A percentile compares a stretch with the other conserved stretches of the same genome.
These are phyloP conservation scores for Caenorhabditis uteleia DNA, from an alignment of 2,888 invertebrate species.

Conservation along the genomic window DNA sequence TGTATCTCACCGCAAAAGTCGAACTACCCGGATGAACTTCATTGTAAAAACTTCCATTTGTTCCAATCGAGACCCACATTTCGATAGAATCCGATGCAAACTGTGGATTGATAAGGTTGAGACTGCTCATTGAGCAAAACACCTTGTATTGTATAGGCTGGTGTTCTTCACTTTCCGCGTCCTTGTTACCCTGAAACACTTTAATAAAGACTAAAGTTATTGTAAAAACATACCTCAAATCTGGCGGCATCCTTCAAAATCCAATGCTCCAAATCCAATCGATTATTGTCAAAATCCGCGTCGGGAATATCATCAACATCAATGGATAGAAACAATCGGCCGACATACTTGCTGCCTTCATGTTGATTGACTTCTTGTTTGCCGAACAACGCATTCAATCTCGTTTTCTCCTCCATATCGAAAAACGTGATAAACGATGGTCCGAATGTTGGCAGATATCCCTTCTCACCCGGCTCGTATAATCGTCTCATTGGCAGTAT, in stretches of 20 bases:
- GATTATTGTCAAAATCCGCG: too few relatives aligned
- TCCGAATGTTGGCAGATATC: slow-evolving; percentile 60
- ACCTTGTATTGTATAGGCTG: neutral
- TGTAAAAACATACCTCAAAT: slow-evolving; percentile 21
- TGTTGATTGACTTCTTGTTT: slow-evolving; percentile 29
- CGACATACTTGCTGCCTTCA: slow-evolving; percentile 42
- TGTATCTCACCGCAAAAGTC: slow-evolving; percentile 39
- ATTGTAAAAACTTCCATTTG: slow-evolving; percentile 29
- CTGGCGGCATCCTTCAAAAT: slow-evolving; percentile 36
- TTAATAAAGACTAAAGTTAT: neutral
- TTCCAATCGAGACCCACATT: slow-evolving; percentile 43
- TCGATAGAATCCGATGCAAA: slow-evolving; percentile 50
- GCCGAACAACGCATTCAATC: slow-evolving; percentile 34
- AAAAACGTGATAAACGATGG: slow-evolving; percentile 60
- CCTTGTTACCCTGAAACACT: too few relatives aligned
- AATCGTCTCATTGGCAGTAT: slow-evolving; percentile 44
- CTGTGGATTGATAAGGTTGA: slow-evolving; percentile 60
- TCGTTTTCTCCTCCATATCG: slow-evolving; percentile 47
- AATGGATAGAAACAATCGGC: slow-evolving; percentile 49
- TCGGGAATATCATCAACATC: slow-evolving; percentile 58
- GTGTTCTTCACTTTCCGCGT: neutral
- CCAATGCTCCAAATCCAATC: slow-evolving; percentile 30
- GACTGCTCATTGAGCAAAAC: slow-evolving; percentile 50
- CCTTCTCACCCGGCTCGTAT: slow-evolving; percentile 57
- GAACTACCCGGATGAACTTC: slow-evolving; percentile 27